Evolutionary conservation across 1,140 invertebrate genomes (phyloP), one percentile per base, ranked within the genome.

Genomic region (Oryctes rhinoceros): DNA sequence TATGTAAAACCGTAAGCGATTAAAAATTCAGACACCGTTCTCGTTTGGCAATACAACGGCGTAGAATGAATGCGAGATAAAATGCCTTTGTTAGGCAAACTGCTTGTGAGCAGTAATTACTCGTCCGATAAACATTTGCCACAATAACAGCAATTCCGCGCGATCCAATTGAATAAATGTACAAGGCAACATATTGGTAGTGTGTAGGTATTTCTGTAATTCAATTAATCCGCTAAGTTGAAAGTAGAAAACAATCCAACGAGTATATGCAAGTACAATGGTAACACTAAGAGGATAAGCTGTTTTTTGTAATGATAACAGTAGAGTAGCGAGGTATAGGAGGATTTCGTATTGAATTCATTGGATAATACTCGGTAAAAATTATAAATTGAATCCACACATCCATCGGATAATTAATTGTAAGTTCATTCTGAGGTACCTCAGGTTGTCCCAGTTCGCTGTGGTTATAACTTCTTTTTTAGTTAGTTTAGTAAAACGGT

Each of bases 71-170:
- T 59, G n/a, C 4, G n/a, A 59, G 53, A 59, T 59, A 59, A 59
- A 59, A 59, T 59, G 15, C 53, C 53, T 59, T 59, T 59, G 53
- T 59, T 59, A 59, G 18, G 53, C 53, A 59, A 59, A 59, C 15
- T 59, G 15, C 7, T n/a, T 59, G 53, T 59, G 53, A 59, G 18
- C 53, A 59, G 53, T n/a, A 59, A 59, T 59, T 59, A 59, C 18
- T 59, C 15, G 53, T 18, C 53, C 15, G 15, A n/a, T 18, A 59
- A 18, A 59, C n/a, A 59, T 18, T 59, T 18, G 15, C n/a, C 18
- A n/a, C 53, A 59, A 59, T 59, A 59, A 59, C 6, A 59, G 15
- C n/a, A n/a, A 59, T 59, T 59, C 15, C 18, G 53, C 18, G 18
- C 53, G 15, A 7, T 18, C 15, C 5, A 59, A 59, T 59, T n/a